Base-by-base conservation (phyloP, 2,797 vertebrate species). In the Sebastiscus tertius region DNA sequence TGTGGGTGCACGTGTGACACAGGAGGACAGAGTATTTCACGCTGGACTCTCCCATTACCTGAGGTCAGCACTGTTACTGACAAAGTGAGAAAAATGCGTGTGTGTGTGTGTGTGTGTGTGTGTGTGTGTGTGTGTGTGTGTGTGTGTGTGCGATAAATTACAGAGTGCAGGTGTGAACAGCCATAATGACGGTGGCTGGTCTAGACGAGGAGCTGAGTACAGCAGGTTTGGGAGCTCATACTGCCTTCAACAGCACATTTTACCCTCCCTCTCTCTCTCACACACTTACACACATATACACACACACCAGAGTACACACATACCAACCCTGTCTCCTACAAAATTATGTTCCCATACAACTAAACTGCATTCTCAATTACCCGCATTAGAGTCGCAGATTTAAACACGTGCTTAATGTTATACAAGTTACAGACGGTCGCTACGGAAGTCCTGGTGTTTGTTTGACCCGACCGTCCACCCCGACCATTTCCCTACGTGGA, bases 21-120 rank as follows among this genome's bases (percentile, higher is more conserved):
- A 79, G 67, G 77, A 85, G 76, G 83, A 86, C 73, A 84, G 80
- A 84, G 79, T 87, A 90, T 87, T 92, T 90, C 88, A 91, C 60
- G 75, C 82, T 85, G 81, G 82, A 90, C 89, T 88, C 86, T 80
- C 61, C 74, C 84, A 90, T 92, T 88, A 93, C 81, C 91, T 91
- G 89, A 93, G 90, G 87, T 93, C 89, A 93, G 91, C 87, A 91
- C 81, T 81, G 89, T 82, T 90, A 76, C 83, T 82, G 89, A 91
- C 82, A 87, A 89, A 90, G 79, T 83, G 82, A 88, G 90, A 92
- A 89, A 89, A 90, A 83, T 84, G 76, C 88, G 81, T 81, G 75
- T 55, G 75, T 49, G 62, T 66, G 36, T 34, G 64, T 78, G 59
- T 70, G 77, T 67, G 77, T 54, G 72, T 71, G 79, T 62, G 68